A percentile compares a stretch with the other conserved stretches of the same genome.
Conservation (phyloP, 2,888 invertebrate genomes). For the Leptodirus hochenwartii region DNA sequence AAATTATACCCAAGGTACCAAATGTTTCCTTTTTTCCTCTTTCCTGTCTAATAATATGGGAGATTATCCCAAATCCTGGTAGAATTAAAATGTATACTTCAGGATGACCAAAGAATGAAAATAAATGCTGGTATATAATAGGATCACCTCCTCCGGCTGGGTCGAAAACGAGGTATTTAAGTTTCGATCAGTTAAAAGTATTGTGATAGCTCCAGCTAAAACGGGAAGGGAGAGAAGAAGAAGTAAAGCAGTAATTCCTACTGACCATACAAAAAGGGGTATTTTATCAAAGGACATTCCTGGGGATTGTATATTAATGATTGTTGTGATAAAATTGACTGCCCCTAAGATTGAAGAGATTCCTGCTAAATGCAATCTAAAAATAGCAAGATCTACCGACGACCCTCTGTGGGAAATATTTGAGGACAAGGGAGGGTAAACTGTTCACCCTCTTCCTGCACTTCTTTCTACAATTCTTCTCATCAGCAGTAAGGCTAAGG, state of each 20-base stretch:
- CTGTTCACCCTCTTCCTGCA: constrained; percentile 61
- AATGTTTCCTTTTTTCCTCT: constrained; percentile 58
- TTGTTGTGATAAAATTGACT: constrained; percentile 65
- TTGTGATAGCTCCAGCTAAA: constrained; percentile 62
- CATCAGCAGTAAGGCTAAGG: constrained; percentile 38
- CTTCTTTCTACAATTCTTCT: constrained; percentile 49
- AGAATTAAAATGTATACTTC: constrained; percentile 78
- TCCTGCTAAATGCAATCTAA: constrained; percentile 57
- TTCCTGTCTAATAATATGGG: constrained; percentile 58
- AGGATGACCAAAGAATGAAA: constrained; percentile 78
- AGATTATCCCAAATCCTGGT: constrained; percentile 67
- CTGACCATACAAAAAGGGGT: constrained; percentile 57
- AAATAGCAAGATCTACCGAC: constrained; percentile 59
- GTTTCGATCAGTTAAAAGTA: constrained; percentile 62
- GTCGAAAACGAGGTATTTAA: constrained; percentile 69
- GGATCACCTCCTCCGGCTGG: constrained; percentile 66
- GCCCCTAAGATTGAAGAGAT: constrained; percentile 56
- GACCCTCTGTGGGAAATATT: constrained; percentile 44
- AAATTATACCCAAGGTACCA: constrained; percentile 56
- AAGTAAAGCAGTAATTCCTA: constrained; percentile 44
- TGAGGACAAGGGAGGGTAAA: constrained; percentile 50
- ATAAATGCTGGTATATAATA: constrained; percentile 64
- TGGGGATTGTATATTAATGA: constrained; percentile 48
- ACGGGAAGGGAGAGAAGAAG: constrained; percentile 53
- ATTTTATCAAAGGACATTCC: constrained; percentile 43